Conservation (phyloP, 2,797 vertebrate genomes). For the Threskiornis aethiopicus region DNA sequence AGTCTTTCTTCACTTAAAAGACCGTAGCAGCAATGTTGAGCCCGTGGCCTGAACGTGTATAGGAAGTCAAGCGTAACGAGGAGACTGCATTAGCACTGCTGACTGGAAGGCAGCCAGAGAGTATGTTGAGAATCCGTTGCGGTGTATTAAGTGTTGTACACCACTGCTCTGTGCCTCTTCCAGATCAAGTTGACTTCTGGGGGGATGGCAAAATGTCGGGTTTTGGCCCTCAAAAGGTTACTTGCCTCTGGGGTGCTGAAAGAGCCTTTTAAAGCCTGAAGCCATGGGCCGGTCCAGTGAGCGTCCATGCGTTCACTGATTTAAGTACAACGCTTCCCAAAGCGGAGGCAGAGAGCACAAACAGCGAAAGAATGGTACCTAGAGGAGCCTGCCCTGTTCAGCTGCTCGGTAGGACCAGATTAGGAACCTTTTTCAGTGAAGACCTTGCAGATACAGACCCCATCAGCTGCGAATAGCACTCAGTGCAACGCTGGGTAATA, state of each 20-base stretch:
- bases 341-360: not conserved
- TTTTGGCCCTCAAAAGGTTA: not conserved
- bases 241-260: not conserved
- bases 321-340: not conserved
- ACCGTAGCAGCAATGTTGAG: not conserved
- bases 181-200: not conserved
- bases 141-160: not conserved
- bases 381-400: not conserved
- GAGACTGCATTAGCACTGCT: not conserved
- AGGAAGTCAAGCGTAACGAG: not conserved
- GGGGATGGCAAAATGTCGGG: not conserved
- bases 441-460: not conserved
- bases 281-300: fast-evolving
- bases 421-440: not conserved
- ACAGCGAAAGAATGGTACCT: not conserved
- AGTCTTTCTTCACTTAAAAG: not conserved
- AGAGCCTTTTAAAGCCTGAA: not conserved
- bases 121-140: not conserved
- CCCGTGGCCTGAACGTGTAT: not conserved
- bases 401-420: not conserved
- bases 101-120: not conserved
- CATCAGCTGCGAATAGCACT: not conserved
- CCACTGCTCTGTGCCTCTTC: not conserved
- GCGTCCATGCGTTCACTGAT: fast-evolving
- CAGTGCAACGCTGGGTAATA: not conserved